Evolutionary conservation across 1,140 invertebrate species (phyloP).

Genomic region (Globodera rostochiensis): DNA sequence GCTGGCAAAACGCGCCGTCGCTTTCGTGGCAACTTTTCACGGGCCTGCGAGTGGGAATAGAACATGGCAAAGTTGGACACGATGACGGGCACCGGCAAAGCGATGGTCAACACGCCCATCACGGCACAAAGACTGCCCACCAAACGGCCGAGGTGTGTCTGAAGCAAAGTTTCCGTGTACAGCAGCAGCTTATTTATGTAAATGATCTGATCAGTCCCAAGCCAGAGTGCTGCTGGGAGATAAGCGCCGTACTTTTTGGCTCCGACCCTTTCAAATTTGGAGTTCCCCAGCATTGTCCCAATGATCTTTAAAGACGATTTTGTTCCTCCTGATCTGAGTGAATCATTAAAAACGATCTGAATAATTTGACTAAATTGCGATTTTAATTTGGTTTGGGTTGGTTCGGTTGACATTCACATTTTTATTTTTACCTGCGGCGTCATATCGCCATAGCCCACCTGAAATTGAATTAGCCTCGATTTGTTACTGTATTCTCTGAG

Average conservation of each 20-base stretch:
- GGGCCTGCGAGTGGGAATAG: conserved; percentile 49
- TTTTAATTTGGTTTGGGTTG: neutral
- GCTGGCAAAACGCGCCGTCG: conserved; percentile 47
- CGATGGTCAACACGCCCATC: conserved; percentile 86
- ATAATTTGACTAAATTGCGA: no score
- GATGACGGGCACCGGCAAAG: conserved; percentile 72
- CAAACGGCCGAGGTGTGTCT: conserved; percentile 73
- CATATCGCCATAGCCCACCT: conserved; percentile 70
- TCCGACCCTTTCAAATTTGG: no score
- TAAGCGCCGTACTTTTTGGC: no score
- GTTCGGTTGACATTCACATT: neutral
- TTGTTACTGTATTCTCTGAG: conserved; percentile 75
- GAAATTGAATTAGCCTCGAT: conserved; percentile 59
- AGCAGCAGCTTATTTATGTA: no score
- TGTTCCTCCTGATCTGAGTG: no score
- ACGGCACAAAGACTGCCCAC: conserved; percentile 85
- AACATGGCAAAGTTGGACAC: conserved; percentile 52
- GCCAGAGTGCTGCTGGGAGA: no score
- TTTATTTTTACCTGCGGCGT: conserved; percentile 22
- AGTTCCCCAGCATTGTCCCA: no score
- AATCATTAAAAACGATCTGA: no score
- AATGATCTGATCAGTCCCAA: no score
- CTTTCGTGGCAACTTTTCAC: conserved; percentile 50
- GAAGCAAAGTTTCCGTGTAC: conserved; percentile 60
- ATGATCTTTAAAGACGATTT: no score